A percentile compares a stretch with the other conserved stretches of the same genome.
phyloP scores from a whole-genome alignment of 1,140 invertebrate genomes.

The Trissolcus basalis region DNA sequence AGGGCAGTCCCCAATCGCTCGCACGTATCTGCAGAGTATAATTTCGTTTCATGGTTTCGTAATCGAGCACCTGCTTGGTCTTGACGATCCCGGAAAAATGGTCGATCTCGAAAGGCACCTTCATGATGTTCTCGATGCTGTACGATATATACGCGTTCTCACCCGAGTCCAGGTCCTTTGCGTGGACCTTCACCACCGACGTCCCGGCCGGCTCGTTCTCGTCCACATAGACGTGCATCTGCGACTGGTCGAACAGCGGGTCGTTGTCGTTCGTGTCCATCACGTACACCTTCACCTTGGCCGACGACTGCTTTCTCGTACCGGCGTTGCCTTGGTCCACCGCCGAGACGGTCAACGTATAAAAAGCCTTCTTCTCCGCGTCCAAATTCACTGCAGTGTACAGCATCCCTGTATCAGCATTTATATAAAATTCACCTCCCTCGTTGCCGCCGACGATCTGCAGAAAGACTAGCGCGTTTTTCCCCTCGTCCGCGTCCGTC shows the following conservation, averaged over 20 bases:
- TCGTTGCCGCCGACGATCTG: constrained; percentile 95
- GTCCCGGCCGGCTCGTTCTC: constrained; percentile 93
- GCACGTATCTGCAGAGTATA: constrained; percentile 90
- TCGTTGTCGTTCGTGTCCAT: constrained; percentile 95
- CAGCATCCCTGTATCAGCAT: constrained; percentile 91
- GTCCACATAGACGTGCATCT: constrained; percentile 82
- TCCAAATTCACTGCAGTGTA: constrained; percentile 91
- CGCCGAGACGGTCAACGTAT: constrained; percentile 93
- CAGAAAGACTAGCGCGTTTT: constrained; percentile 88
- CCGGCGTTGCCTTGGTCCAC: constrained; percentile 91
- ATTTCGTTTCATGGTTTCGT: constrained; percentile 90
- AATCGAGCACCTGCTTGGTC: constrained; percentile 90
- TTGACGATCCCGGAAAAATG: constrained; percentile 93
- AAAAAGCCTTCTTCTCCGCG: constrained; percentile 90
- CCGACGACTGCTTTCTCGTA: constrained; percentile 88
- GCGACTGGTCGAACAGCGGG: constrained; percentile 86
- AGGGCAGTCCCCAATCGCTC: constrained; percentile 96
- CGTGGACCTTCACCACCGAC: constrained; percentile 87
- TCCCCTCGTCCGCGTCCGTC: constrained; percentile 87
- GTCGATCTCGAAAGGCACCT: constrained; percentile 96
- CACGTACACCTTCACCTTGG: constrained; percentile 91
- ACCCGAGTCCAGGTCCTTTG: constrained; percentile 91
- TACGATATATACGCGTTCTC: constrained; percentile 97
- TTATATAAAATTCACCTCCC: constrained; percentile 90
- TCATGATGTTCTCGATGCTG: constrained; percentile 91